Evolutionary conservation across 2,888 invertebrate species (phyloP), one percentile per base, ranked within the genome.

Genomic region (Cristatella mucedo): DNA sequence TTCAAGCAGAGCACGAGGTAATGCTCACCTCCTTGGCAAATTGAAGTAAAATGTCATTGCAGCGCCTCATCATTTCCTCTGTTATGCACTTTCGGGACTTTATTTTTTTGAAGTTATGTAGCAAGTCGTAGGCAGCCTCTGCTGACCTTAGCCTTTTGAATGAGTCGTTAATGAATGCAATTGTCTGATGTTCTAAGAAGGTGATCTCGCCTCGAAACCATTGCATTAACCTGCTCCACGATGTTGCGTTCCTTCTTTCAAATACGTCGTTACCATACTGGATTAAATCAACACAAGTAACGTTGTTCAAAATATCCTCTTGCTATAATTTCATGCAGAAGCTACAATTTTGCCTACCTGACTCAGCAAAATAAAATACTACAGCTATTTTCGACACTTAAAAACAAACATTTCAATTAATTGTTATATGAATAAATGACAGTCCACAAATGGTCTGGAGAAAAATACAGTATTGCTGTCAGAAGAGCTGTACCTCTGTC

Each of bases 131-230:
- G 6, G 38, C 38, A 34, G 38, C 38, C 21, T 38, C 38, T 6
- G 38, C 38, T 7, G 38, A 38, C 7, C 38, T 36, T 31, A 38
- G 20, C 19, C 31, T 38, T 24, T 38, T 38, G 18, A 38, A 38
- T 4, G 38, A 38, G 13, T 38, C 29, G 13, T 38, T 31, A 4
- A 38, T 31, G 30, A 38, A 38, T 11, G n/a, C 19, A 4, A 30
- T 38, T 4, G 38, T 38, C 29, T 38, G 30, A 4, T 30, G n/a
- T 15, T 37, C 34, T 7, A 38, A 30, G 9, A 20, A 21, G 20
- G 6, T 11, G 5, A 38, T 31, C 16, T 38, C 38, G 5, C n/a
- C 11, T 5, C 6, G 13, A 19, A 38, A 38, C 38, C 38, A 38
- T 11, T 38, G 21, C 13, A 30, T 21, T n/a, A 18, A 20, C 5